These are phyloP conservation scores for Apotomis betuletana DNA, from an alignment of 2,888 invertebrate genomes.

Conservation along the genomic window DNA sequence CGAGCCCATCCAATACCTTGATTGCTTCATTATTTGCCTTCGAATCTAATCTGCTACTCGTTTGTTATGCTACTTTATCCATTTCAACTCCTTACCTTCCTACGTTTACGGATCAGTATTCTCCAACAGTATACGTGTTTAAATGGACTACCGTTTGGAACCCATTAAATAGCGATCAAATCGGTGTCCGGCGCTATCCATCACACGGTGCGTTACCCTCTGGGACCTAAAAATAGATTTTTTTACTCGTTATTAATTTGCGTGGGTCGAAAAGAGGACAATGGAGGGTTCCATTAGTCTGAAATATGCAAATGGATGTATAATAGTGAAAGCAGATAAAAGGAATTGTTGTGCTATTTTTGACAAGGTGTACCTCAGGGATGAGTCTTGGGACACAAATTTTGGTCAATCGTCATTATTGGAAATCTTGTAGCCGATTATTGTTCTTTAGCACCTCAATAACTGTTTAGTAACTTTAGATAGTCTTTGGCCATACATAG, in stretches of 20 bases:
- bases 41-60: constrained; percentile 24
- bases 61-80: constrained; percentile 11
- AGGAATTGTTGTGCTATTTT: not conserved
- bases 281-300: not conserved
- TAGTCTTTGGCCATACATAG: too few species aligned
- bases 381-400: not conserved
- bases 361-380: constrained; percentile 14
- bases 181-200: constrained; percentile 26
- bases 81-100: constrained; percentile 3
- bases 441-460: too few species aligned
- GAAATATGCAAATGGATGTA: not conserved
- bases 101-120: constrained; percentile 8
- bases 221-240: constrained; percentile 23
- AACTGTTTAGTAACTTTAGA: too few species aligned
- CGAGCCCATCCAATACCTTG: constrained; percentile 20
- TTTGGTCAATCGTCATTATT: too few species aligned
- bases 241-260: constrained; percentile 14
- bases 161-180: constrained; percentile 25
- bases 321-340: not conserved
- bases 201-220: constrained; percentile 20
- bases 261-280: constrained; percentile 1
- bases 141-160: constrained; percentile 21
- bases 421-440: too few species aligned
- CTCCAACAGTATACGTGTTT: not conserved
- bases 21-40: constrained; percentile 23